Evolutionary conservation across 2,113 vertebrate genomes (phyloP), one percentile per base, ranked within the genome.

Genomic region (Sebastes schlegelii): DNA sequence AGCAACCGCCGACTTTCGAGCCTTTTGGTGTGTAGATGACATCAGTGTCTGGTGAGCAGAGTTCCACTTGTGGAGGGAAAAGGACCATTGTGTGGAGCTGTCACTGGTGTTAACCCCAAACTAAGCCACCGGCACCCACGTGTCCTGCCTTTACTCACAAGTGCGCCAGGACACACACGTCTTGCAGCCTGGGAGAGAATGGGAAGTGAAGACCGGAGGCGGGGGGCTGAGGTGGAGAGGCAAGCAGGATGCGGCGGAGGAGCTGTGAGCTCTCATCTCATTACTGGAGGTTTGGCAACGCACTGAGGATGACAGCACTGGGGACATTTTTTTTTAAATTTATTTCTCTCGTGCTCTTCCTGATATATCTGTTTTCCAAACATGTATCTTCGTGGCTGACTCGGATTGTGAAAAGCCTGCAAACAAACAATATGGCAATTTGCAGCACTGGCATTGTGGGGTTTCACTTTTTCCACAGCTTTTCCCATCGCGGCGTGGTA

Each of bases 11-110:
- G 77, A 62, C 76, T 78, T 69, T 67, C 12, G 23, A 79, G 86
- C 62, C 49, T 86, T 86, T 76, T 78, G 64, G 76, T 74, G 80
- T 21, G 21, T 58, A 75, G 64, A 92, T 93, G 89, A 93, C 89
- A 89, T 94, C 91, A 91, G 75, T 62, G 79, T 91, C 91, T 92
- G 92, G 84, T 91, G 79, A 88, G 79, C 83, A 88, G 89, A 89
- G 49, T 89, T 79, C 65, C 8, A 10, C 65, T 48, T 64, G 76
- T 63, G 49, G 61, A 61, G 65, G 69, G 67, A 34, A 54, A 17
- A 11, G 79, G 74, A 64, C 26, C 72, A 89, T 82, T 87, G 86
- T 88, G 83, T 61, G 55, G 84, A 79, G 65, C 85, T 80, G 88
- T 88, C 87, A 84, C 85, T 82, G 78, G 85, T 87, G 89, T 89